Conservation (phyloP, 2,113 vertebrate species). For the Cyprinodon brontotheroides region DNA sequence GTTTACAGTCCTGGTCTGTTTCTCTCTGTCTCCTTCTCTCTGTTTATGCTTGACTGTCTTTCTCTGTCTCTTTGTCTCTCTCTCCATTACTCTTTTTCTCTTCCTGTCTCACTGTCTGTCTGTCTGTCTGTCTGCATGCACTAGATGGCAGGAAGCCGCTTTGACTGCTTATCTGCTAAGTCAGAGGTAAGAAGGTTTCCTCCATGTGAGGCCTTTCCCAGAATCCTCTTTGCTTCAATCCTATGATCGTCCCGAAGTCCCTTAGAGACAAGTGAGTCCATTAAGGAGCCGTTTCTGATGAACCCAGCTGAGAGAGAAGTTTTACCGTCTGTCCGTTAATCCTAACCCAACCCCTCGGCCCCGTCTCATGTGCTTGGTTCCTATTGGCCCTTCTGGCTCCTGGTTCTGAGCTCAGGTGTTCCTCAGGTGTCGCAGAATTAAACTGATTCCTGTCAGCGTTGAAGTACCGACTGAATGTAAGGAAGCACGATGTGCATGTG, state of each 20-base stretch:
- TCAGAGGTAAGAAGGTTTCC: slow-evolving; percentile 76
- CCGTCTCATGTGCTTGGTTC: background rate
- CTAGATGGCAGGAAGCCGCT: slow-evolving; percentile 81
- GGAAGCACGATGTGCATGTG: slow-evolving; percentile 10
- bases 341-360: background rate
- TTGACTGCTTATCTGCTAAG: slow-evolving; percentile 79
- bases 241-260: too few species aligned
- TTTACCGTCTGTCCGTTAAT: too few species aligned
- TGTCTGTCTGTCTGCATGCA: slow-evolving; percentile 61
- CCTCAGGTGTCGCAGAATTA: too few species aligned
- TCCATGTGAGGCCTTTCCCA: background rate
- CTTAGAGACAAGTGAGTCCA: too few species aligned
- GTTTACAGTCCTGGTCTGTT: too few species aligned
- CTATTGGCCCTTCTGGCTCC: too few species aligned
- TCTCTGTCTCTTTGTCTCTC: slow-evolving; percentile 6
- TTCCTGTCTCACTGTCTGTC: slow-evolving; percentile 1
- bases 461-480: too few species aligned
- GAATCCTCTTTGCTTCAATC: too few species aligned
- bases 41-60: slow-evolving; percentile 29
- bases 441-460: too few species aligned
- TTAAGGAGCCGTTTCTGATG: too few species aligned
- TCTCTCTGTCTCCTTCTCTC: slow-evolving; percentile 41
- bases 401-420: background rate
- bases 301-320: too few species aligned
- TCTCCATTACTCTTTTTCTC: too few species aligned